Percentiles rank a stretch among this genome's conserved stretches.
Evolutionary conservation across 2,797 vertebrate genomes (phyloP).

Genomic region (Scarus forsteni): DNA sequence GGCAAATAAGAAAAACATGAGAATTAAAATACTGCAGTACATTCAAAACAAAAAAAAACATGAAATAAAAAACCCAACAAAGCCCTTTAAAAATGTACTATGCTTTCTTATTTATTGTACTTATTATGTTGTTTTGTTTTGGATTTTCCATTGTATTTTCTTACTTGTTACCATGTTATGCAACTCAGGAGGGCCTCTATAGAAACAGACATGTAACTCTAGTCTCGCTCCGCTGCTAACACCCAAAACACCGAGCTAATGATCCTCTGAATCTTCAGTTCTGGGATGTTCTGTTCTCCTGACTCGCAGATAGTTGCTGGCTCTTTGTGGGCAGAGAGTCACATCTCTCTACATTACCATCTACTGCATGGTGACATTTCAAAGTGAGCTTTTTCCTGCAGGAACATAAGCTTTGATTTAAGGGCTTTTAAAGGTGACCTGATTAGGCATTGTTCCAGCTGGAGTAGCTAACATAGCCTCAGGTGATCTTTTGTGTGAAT

Average conservation of each 20-base stretch:
- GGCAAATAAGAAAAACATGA: too few species aligned
- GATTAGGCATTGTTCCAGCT: slow-evolving; percentile 58
- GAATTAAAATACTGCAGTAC: too few species aligned
- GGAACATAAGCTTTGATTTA: slow-evolving; percentile 55
- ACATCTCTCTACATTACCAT: slow-evolving; percentile 44
- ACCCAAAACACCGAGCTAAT: slow-evolving; percentile 26
- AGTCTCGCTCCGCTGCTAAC: slow-evolving; percentile 22
- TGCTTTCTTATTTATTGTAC: too few species aligned
- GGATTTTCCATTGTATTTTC: too few species aligned
- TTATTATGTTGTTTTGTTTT: too few species aligned
- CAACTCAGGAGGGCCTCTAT: too few species aligned
- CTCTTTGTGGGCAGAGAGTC: slow-evolving; percentile 40
- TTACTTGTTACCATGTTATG: too few species aligned
- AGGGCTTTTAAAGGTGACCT: slow-evolving; percentile 69
- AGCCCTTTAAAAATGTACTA: too few species aligned
- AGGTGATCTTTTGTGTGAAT: slow-evolving; percentile 33
- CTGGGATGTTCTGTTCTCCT: slow-evolving; percentile 29
- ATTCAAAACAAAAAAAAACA: too few species aligned
- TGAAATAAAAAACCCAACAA: too few species aligned
- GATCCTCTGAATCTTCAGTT: slow-evolving; percentile 51
- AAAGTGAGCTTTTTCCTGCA: slow-evolving; percentile 35
- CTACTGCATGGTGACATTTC: slow-evolving; percentile 52
- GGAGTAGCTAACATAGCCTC: slow-evolving; percentile 38
- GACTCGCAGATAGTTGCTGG: slow-evolving; percentile 60
- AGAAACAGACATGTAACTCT: neutral